phyloP scores from a whole-genome alignment of 2,113 vertebrate genomes.

The Scalopus aquaticus region DNA sequence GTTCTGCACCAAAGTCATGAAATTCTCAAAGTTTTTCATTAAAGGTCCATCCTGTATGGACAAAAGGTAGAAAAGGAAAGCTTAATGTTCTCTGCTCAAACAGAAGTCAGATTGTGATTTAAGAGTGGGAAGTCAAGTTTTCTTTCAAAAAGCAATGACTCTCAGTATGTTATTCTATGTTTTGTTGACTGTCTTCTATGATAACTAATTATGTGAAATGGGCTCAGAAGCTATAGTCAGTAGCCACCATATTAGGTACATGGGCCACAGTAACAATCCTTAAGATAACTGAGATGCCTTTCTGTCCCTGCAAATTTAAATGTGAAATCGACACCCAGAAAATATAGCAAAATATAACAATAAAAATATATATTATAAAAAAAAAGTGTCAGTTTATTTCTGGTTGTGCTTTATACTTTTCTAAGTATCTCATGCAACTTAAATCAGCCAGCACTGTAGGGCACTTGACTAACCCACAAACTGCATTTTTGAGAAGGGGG shows the following conservation, averaged over 20 bases:
- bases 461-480: no score
- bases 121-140: slow-evolving; percentile 71
- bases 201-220: slow-evolving; percentile 69
- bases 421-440: no score
- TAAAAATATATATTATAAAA: no score
- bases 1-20: neutral
- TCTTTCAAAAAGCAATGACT: slow-evolving; percentile 76
- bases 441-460: no score
- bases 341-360: no score
- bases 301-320: slow-evolving; percentile 68
- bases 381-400: no score
- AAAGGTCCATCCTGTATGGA: neutral
- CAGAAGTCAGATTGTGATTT: slow-evolving; percentile 63
- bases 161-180: slow-evolving; percentile 70
- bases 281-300: slow-evolving; percentile 67
- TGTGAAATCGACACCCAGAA: neutral
- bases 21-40: neutral
- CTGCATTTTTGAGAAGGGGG: no score
- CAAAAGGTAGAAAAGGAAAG: slow-evolving; percentile 41
- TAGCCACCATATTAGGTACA: slow-evolving; percentile 54
- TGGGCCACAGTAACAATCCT: slow-evolving; percentile 49
- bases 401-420: no score
- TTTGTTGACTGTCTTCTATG: slow-evolving; percentile 71
- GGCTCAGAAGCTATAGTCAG: slow-evolving; percentile 57
- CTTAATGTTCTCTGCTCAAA: neutral